Conservation (phyloP, 1,140 invertebrate species). For the Hyposmocoma kahamanoa region DNA sequence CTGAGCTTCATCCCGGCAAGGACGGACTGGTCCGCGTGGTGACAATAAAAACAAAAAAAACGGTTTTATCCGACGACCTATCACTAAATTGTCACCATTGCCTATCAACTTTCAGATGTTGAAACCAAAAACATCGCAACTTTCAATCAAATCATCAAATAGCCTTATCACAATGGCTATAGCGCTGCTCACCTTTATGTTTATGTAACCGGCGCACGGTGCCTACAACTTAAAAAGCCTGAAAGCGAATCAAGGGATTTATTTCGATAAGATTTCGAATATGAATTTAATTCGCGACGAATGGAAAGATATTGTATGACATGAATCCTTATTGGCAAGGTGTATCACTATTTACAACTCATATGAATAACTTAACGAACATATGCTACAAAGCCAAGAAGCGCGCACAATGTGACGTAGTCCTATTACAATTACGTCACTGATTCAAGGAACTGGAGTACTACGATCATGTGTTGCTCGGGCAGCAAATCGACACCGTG, state of each 20-base stretch:
- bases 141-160: not conserved
- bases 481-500: not conserved
- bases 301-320: constrained; percentile 20
- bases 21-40: constrained; percentile 40
- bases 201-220: not conserved
- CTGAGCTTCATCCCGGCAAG: constrained; percentile 26
- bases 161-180: not conserved
- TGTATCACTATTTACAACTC: not conserved
- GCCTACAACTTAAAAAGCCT: not conserved
- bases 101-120: not conserved
- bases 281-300: constrained; percentile 20
- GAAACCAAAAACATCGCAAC: not conserved
- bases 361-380: not conserved
- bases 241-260: not conserved
- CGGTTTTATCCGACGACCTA: constrained; percentile 9
- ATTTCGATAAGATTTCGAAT: constrained; percentile 17
- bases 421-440: constrained; percentile 16
- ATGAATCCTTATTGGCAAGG: constrained; percentile 18
- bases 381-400: not conserved
- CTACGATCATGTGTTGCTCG: constrained; percentile 12
- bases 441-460: constrained; percentile 13
- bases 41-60: constrained; percentile 25
- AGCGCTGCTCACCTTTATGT: not conserved
- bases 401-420: constrained; percentile 2
- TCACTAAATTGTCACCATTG: constrained; percentile 6